Evolutionary conservation across 2,113 vertebrate species (phyloP).

Genomic region (Osmerus mordax): DNA sequence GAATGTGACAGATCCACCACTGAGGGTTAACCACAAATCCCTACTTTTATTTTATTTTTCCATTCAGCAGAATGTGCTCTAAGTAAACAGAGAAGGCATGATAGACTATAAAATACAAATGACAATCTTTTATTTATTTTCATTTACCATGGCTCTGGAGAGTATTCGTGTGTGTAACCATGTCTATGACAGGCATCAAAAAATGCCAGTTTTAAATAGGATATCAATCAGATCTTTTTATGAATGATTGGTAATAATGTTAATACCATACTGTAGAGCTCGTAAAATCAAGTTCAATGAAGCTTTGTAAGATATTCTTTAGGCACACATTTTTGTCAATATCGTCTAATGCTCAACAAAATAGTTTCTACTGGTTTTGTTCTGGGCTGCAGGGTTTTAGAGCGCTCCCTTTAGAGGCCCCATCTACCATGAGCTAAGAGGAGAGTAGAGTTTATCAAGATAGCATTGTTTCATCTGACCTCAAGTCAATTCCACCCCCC

Average conservation of each 20-base stretch:
- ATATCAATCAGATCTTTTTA: too few relatives aligned
- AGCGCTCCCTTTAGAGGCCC: slow-evolving; percentile 12
- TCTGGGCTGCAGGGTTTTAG: slow-evolving; percentile 8
- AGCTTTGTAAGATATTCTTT: too few relatives aligned
- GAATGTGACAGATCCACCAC: slow-evolving; percentile 11
- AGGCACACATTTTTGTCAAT: too few relatives aligned
- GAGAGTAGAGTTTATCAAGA: slow-evolving; percentile 16
- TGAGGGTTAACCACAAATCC: slow-evolving; percentile 12
- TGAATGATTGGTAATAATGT: too few relatives aligned
- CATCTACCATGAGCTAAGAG: slow-evolving; percentile 9
- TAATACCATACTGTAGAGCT: too few relatives aligned
- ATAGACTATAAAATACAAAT: not conserved
- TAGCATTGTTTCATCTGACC: slow-evolving; percentile 43
- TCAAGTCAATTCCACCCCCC: slow-evolving; percentile 37
- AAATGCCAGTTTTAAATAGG: too few relatives aligned
- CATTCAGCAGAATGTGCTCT: slow-evolving; percentile 1
- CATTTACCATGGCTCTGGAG: too few relatives aligned
- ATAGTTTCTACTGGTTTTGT: not conserved
- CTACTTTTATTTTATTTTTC: not conserved
- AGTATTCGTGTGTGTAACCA: too few relatives aligned
- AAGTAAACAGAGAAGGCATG: slow-evolving; percentile 27
- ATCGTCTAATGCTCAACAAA: not conserved
- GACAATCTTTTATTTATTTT: not conserved
- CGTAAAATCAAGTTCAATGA: too few relatives aligned
- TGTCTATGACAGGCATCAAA: too few relatives aligned